Conservation (phyloP, 1,140 invertebrate genomes). For the Conopomorpha cramerella region DNA sequence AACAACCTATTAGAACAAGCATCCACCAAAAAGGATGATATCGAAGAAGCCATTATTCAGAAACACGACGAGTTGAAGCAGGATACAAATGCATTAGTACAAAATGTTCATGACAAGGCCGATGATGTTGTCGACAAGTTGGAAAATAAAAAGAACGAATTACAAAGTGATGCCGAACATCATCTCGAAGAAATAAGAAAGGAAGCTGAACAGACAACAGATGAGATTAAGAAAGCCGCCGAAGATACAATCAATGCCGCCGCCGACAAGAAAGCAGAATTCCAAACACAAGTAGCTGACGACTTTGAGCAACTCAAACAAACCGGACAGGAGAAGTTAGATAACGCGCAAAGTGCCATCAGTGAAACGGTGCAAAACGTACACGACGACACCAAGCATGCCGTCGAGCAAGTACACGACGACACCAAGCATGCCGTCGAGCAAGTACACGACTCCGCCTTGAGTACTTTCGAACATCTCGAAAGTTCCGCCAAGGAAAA, state of each 20-base stretch:
- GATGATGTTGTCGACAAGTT: conserved; percentile 16
- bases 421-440: conserved; percentile 45
- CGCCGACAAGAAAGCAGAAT: conserved; percentile 24
- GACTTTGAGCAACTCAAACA: conserved; percentile 23
- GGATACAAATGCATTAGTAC: background rate
- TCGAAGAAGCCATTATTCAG: conserved; percentile 13
- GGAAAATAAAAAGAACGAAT: conserved; percentile 16
- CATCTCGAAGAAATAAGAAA: conserved; percentile 38
- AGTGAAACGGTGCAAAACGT: conserved; percentile 3
- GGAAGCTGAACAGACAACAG: conserved; percentile 37
- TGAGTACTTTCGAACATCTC: conserved; percentile 42
- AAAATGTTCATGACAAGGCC: conserved; percentile 13
- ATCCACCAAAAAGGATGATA: conserved; percentile 26
- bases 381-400: conserved; percentile 19
- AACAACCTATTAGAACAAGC: conserved; percentile 26
- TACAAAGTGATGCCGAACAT: conserved; percentile 17
- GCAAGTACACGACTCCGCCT: conserved; percentile 36
- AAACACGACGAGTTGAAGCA: background rate
- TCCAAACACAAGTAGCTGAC: conserved; percentile 16
- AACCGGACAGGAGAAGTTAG: conserved; percentile 17
- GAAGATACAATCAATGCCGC: conserved; percentile 36
- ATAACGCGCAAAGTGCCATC: conserved; percentile 16
- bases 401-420: conserved; percentile 34
- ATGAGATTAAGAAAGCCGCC: conserved; percentile 40
- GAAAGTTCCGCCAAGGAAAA: conserved; percentile 48